A percentile compares a stretch with the other conserved stretches of the same genome.
These are phyloP conservation scores for Pseudopipra pipra DNA, from an alignment of 2,113 vertebrate species.

Conservation along the genomic window DNA sequence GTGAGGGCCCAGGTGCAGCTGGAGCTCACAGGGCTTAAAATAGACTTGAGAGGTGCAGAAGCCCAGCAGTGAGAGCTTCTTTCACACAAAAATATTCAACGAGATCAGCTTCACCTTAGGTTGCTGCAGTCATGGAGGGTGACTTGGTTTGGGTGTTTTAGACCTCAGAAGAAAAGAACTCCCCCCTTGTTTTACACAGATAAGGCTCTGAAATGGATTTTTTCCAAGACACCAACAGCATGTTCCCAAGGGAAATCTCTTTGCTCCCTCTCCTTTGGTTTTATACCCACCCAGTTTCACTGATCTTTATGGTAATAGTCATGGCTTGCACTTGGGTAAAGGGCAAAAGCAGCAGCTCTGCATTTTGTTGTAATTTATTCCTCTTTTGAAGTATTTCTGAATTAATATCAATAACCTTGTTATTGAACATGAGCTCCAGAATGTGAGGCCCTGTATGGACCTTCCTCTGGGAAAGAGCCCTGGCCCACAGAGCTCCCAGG, in stretches of 20 bases:
- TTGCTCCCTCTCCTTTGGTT: neutral
- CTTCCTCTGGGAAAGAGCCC: neutral
- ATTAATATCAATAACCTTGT: neutral
- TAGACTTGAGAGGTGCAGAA: neutral
- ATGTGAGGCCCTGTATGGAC: neutral
- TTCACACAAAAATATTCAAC: fast-evolving
- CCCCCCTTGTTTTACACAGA: neutral
- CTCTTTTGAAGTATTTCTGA: neutral
- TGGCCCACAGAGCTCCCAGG: neutral
- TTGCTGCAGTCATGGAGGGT: neutral
- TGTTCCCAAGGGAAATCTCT: neutral
- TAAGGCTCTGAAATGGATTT: neutral
- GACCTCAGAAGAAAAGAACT: neutral
- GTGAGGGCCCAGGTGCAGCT: neutral
- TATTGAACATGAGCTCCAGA: neutral
- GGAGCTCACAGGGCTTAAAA: neutral
- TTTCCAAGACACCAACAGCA: neutral
- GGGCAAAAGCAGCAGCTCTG: neutral
- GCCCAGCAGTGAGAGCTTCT: fast-evolving
- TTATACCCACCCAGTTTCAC: neutral
- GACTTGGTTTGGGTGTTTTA: neutral
- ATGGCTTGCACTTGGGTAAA: neutral
- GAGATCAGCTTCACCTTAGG: neutral
- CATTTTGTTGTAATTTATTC: neutral
- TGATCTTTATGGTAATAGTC: neutral